Evolutionary conservation across 2,113 vertebrate species (phyloP), one percentile per base, ranked within the genome.

Genomic region (Piliocolobus tephrosceles): DNA sequence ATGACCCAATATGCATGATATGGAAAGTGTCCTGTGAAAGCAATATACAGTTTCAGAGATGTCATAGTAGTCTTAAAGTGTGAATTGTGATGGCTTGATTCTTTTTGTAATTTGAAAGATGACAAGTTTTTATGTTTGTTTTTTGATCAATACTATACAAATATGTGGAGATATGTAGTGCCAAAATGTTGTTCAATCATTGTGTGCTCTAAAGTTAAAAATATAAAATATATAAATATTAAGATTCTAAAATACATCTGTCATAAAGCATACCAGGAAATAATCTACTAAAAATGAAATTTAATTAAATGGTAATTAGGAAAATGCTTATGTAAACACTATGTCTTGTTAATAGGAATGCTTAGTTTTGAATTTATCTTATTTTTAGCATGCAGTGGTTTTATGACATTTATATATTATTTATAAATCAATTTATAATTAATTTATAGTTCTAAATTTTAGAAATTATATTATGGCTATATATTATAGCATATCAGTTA

Each of bases 91-190:
- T 81, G 47, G 6, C 72, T 81, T 89, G 35, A 30, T 93, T 90
- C 16, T 83, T 88, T 66, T 68, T 78, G 68, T 64, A 22, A 94
- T 85, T 96, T 96, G 52, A 40, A 66, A 95, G 72, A 90, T 50
- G 45, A 87, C 17, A 57, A 8, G 43, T 93, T 68, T 35, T 58
- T 93, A 88, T 61, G 12, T 81, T 90, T 64, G 12, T 81, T 90
- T 64, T 64, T 64, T 30, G 75, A 0, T 66, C 89, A 68, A 89
- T 81, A 43, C 35, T 87, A 6, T 50, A 70, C 20, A 70, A 38
- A 90, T 73, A 64, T 81, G 50, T n/a, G 66, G 9, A 88, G 32
- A 61, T 85, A 35, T 20, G 1, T 66, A 81, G 14, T 83, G 7
- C 64, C 75, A 87, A 90, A 76, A 70, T 88, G 16, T 52, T 94